phyloP scores from a whole-genome alignment of 2,113 vertebrate genomes.

The Amphilophus citrinellus region DNA sequence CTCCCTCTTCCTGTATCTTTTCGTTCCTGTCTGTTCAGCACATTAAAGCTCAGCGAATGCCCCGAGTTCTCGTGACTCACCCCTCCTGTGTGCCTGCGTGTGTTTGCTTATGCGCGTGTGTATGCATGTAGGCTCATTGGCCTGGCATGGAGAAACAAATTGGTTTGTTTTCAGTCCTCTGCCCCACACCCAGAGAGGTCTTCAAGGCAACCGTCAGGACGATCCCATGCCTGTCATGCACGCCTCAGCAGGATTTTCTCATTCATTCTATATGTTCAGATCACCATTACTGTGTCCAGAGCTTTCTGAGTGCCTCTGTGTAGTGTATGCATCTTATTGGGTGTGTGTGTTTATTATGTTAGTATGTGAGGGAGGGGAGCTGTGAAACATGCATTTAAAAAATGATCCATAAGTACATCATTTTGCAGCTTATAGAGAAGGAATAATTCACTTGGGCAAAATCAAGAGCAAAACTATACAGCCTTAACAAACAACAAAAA shows the following conservation, averaged over 20 bases:
- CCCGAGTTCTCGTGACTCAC: conserved; percentile 62
- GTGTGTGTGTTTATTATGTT: neutral
- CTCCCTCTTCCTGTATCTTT: conserved; percentile 25
- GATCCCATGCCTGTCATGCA: conserved; percentile 62
- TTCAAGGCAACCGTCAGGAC: conserved; percentile 70
- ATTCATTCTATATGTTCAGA: conserved; percentile 23
- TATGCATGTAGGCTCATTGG: conserved; percentile 51
- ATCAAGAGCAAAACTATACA: neutral
- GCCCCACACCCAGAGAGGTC: conserved; percentile 63
- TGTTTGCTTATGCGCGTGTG: conserved; percentile 36
- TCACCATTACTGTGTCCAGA: neutral
- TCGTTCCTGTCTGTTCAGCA: conserved; percentile 62
- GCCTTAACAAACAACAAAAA: neutral
- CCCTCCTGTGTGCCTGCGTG: conserved; percentile 45
- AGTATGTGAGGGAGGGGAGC: no score
- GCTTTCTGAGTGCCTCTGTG: neutral
- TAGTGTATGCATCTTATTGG: neutral
- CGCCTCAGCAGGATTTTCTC: conserved; percentile 45
- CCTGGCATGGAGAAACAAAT: conserved; percentile 71
- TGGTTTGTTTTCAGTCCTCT: conserved; percentile 69
- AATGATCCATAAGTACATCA: neutral
- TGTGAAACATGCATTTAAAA: neutral
- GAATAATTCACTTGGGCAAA: neutral
- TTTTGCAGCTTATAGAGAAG: neutral
- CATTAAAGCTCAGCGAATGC: conserved; percentile 56